A percentile compares a stretch with the other conserved stretches of the same genome.
Evolutionary conservation across 2,888 invertebrate species (phyloP).

Genomic region (Eumacrocentrus americanus): DNA sequence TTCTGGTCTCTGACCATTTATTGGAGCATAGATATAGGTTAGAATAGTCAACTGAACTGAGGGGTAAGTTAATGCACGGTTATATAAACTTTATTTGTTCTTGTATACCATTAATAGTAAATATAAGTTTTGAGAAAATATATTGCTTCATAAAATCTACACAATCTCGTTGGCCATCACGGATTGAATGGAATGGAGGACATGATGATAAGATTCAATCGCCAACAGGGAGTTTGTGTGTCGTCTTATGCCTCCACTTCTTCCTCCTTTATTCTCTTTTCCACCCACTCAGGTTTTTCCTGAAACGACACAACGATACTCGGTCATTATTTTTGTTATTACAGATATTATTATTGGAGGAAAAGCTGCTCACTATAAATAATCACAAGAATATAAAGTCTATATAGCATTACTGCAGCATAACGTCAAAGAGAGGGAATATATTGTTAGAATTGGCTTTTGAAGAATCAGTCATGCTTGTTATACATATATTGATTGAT

Average conservation of each 20-base stretch:
- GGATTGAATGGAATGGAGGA: not conserved
- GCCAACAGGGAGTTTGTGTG: not conserved
- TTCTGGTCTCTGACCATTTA: too few species aligned
- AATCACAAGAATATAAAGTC: not conserved
- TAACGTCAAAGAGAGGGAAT: not conserved
- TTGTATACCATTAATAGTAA: too few species aligned
- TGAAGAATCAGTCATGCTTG: too few species aligned
- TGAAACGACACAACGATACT: constrained; percentile 24
- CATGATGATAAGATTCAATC: not conserved
- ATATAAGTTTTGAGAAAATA: too few species aligned
- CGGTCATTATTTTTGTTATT: constrained; percentile 12
- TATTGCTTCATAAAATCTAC: not conserved
- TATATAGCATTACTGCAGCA: not conserved
- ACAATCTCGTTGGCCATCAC: not conserved
- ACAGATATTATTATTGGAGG: not conserved
- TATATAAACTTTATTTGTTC: too few species aligned
- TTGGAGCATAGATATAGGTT: too few species aligned
- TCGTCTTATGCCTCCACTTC: constrained; percentile 37
- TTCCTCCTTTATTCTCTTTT: constrained; percentile 36
- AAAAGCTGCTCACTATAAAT: constrained; percentile 10
- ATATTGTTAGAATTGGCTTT: not conserved
- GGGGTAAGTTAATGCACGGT: too few species aligned
- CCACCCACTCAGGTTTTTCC: constrained; percentile 42
- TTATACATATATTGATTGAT: too few species aligned
- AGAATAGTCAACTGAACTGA: too few species aligned